A percentile compares a stretch with the other conserved stretches of the same genome.
Evolutionary conservation across 2,888 invertebrate species (phyloP).

Genomic region (Leucozona laternaria): DNA sequence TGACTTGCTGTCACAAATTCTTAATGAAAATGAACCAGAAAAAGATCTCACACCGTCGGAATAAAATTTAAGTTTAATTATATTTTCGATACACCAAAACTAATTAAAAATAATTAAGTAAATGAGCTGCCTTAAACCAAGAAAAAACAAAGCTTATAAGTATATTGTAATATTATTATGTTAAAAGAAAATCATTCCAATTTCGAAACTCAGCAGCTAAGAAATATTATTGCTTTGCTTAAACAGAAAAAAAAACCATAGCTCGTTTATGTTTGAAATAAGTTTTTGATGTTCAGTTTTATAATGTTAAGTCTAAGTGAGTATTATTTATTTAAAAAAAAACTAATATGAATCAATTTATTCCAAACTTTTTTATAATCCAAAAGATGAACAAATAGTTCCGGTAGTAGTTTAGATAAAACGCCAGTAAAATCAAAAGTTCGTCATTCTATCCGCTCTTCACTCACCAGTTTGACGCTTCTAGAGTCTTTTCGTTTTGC

Average conservation of each 20-base stretch:
- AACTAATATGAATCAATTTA: slow-evolving; percentile 47
- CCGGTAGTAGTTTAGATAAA: too few species aligned
- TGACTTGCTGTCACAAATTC: slow-evolving; percentile 90
- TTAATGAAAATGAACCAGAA: slow-evolving; percentile 90
- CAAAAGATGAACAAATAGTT: too few species aligned
- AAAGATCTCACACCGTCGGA: slow-evolving; percentile 90
- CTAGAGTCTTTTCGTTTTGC: too few species aligned
- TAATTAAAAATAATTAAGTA: slow-evolving; percentile 46
- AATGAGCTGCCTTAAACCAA: slow-evolving; percentile 71
- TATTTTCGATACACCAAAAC: slow-evolving; percentile 58
- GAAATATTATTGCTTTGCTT: slow-evolving; percentile 33
- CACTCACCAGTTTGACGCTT: too few species aligned
- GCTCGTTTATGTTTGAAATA: slow-evolving; percentile 1
- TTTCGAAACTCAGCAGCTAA: slow-evolving; percentile 26
- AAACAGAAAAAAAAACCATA: not conserved
- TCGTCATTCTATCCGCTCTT: too few species aligned
- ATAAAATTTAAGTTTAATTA: slow-evolving; percentile 81
- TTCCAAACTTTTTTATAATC: slow-evolving; percentile 27
- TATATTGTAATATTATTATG: not conserved
- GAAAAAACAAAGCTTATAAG: slow-evolving; percentile 26
- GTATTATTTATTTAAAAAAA: slow-evolving; percentile 62
- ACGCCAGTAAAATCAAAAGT: too few species aligned
- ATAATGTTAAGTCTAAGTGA: slow-evolving; percentile 47
- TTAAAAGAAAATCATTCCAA: slow-evolving; percentile 50
- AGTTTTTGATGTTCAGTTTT: slow-evolving; percentile 17